Evolutionary conservation across 2,113 vertebrate species (phyloP).

Genomic region (Tachysurus fulvidraco): DNA sequence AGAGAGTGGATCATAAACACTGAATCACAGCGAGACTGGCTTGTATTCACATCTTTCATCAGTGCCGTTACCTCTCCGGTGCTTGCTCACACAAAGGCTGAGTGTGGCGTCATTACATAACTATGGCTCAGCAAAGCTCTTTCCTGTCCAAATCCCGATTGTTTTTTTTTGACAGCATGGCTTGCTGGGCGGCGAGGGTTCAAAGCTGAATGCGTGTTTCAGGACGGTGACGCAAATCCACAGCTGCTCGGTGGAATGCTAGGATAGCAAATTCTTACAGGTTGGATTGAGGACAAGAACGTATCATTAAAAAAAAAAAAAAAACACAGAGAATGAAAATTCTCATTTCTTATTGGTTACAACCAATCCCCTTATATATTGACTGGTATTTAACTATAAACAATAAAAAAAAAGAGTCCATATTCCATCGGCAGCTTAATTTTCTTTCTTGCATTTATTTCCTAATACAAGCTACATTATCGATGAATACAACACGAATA

Average conservation of each 20-base stretch:
- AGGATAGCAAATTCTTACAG: conserved; percentile 43
- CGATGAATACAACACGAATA: background rate
- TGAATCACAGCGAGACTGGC: background rate
- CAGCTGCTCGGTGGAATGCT: conserved; percentile 48
- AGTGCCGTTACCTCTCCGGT: background rate
- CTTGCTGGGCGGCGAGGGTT: conserved; percentile 36
- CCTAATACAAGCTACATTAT: background rate
- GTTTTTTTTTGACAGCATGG: conserved; percentile 34
- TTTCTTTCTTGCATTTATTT: background rate
- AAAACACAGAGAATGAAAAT: background rate
- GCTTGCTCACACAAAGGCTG: conserved; percentile 6
- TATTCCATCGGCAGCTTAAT: background rate
- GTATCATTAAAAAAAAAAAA: background rate
- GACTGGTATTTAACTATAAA: background rate
- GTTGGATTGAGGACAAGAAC: background rate
- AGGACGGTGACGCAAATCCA: conserved; percentile 42
- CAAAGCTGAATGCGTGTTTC: conserved; percentile 43
- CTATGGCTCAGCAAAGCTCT: conserved; percentile 31
- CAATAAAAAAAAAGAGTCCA: background rate
- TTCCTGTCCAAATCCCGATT: conserved; percentile 51
- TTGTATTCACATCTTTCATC: conserved; percentile 27
- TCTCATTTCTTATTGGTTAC: background rate
- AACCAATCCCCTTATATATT: too few relatives aligned
- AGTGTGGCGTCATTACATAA: conserved; percentile 25
- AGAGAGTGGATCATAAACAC: conserved; percentile 11